These are phyloP conservation scores for Chironomus striatipennis DNA, from an alignment of 1,140 invertebrate genomes.

Conservation along the genomic window DNA sequence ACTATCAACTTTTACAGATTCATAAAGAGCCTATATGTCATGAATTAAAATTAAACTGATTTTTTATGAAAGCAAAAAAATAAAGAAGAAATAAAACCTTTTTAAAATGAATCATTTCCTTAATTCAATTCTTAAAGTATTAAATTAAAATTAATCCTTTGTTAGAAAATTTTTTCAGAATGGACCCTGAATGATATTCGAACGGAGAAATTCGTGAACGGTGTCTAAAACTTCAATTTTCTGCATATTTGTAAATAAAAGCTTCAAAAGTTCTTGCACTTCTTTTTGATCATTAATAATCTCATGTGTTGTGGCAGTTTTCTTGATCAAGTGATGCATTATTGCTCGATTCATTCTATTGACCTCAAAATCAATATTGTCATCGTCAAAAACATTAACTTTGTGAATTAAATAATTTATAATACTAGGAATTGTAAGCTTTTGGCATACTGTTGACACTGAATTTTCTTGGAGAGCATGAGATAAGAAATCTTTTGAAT, in stretches of 20 bases:
- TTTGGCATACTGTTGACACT: background rate
- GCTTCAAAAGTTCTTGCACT: background rate
- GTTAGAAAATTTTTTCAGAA: too few relatives aligned
- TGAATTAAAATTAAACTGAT: background rate
- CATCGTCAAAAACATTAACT: background rate
- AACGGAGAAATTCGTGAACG: background rate
- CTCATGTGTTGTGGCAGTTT: background rate
- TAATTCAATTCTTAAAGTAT: too few relatives aligned
- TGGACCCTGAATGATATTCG: background rate
- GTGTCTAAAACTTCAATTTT: background rate
- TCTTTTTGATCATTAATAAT: background rate
- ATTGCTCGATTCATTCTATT: background rate
- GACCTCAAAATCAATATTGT: background rate
- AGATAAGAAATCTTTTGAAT: background rate
- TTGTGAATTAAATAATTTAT: constrained; percentile 13
- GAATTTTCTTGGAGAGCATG: background rate
- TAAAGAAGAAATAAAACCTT: background rate
- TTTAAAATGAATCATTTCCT: background rate
- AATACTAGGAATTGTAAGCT: background rate
- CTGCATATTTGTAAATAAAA: background rate
- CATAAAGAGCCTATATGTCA: constrained; percentile 6
- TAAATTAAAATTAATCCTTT: too few relatives aligned
- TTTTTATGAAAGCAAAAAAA: too few relatives aligned
- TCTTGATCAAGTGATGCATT: background rate
- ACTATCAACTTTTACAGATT: background rate